A percentile compares a stretch with the other conserved stretches of the same genome.
phyloP scores from a whole-genome alignment of 2,797 vertebrate genomes.

The Anguilla anguilla region DNA sequence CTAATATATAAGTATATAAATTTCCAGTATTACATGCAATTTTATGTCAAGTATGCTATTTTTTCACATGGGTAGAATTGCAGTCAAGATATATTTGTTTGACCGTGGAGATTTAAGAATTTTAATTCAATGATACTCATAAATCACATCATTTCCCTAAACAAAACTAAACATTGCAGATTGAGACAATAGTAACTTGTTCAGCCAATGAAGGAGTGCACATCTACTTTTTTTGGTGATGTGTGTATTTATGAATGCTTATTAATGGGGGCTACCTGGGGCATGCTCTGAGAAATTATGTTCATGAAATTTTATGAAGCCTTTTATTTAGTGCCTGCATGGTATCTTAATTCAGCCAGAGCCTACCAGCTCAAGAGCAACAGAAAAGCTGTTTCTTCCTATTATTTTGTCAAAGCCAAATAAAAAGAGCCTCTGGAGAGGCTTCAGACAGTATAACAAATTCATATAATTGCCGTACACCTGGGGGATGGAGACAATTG shows the following conservation, averaged over 20 bases:
- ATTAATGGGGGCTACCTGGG: background rate
- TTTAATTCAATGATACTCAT: background rate
- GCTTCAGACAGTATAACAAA: background rate
- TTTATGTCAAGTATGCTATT: too few species aligned
- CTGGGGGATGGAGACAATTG: background rate
- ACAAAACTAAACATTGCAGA: background rate
- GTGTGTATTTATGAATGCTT: background rate
- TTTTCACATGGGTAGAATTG: background rate
- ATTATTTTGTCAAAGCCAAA: background rate
- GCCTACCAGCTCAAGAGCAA: background rate
- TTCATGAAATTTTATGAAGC: background rate
- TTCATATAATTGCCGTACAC: background rate
- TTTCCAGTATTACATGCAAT: background rate
- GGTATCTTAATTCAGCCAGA: background rate
- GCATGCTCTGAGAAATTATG: background rate
- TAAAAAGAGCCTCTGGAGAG: background rate
- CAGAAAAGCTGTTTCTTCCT: background rate
- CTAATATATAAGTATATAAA: too few species aligned
- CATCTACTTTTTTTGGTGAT: background rate
- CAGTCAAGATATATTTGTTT: background rate
- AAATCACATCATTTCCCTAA: background rate
- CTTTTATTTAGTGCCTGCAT: background rate
- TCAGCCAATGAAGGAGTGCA: background rate
- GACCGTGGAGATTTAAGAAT: background rate
- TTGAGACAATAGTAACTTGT: background rate